Percentiles rank a stretch among this genome's conserved stretches.
Conservation (phyloP, 2,797 vertebrate genomes). For the Helarctos malayanus region DNA sequence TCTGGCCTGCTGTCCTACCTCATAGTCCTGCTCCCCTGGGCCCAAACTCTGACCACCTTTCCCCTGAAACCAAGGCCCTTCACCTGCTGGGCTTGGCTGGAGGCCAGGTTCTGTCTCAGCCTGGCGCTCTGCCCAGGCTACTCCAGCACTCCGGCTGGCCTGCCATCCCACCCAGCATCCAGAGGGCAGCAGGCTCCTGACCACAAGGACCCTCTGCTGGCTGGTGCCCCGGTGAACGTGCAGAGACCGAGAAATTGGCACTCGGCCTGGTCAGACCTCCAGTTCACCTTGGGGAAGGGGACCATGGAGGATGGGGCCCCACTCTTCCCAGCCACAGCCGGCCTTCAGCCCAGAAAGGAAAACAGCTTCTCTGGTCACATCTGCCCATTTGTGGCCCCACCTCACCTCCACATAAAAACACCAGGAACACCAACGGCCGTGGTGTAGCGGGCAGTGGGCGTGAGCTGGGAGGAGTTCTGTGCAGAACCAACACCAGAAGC, state of each 20-base stretch:
- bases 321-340: not conserved
- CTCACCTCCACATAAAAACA: not conserved
- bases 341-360: not conserved
- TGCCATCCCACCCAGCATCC: not conserved
- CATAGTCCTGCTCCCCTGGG: not conserved
- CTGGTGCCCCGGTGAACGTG: not conserved
- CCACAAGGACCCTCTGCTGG: not conserved
- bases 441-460: not conserved
- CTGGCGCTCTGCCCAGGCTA: not conserved
- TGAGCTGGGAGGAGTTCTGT: rapidly evolving
- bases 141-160: not conserved
- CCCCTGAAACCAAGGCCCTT: not conserved
- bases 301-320: rapidly evolving
- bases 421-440: not conserved
- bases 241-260: not conserved
- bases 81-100: not conserved
- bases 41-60: not conserved
- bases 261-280: not conserved
- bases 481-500: not conserved
- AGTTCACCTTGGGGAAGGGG: not conserved
- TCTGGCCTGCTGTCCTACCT: not conserved
- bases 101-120: not conserved
- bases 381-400: not conserved
- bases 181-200: not conserved
- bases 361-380: not conserved